Base-by-base conservation (phyloP, 2,797 vertebrate genomes). In the Anguilla pacifica region DNA sequence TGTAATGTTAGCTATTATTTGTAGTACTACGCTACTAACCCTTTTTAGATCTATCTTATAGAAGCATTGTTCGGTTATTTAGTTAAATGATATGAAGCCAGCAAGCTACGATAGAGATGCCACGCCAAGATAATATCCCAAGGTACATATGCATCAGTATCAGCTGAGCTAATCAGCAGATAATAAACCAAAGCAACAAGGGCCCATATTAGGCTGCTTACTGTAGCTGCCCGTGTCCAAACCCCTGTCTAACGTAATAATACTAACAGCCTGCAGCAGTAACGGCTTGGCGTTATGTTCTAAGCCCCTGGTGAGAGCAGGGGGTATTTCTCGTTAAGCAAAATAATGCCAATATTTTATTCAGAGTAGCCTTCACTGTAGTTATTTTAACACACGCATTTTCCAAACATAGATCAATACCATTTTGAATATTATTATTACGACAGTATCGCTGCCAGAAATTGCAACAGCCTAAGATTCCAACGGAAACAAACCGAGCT, bases 401-500 rank as follows among this genome's bases (percentile, higher is more conserved):
- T 61, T 35, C 74, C 46, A 57, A n/a, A 87, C 25, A 59, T 39
- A 5, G 25, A 70, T 67, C 13, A 85, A 22, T 55, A 51, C 22
- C 25, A 55, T 57, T 59, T 39, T 77, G n/a, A 83, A 35, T 39
- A 28, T 72, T 53, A 28, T 72, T 53, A 64, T 67, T 83, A 15
- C 77, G 35, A 83, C 25, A 81, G 5, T 2, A 0, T 35, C 70
- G 15, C 28, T 59, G 31, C 51, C 19, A 61, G 55, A 72, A 72
- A 84, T 35, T 19, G 15, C 81, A 85, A 87, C 81, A 89, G 72
- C 79, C 53, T 85, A 85, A 72, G 49, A 85, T 70, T 87, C 64
- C 25, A 57, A 35, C 15, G 64, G 55, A 31, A 83, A 88, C 31
- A 90, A 64, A 86, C 88, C 88, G 85, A 88, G 83, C 84, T 86